Conservation (phyloP, 2,888 invertebrate genomes). For the Ethmia dodecea region DNA sequence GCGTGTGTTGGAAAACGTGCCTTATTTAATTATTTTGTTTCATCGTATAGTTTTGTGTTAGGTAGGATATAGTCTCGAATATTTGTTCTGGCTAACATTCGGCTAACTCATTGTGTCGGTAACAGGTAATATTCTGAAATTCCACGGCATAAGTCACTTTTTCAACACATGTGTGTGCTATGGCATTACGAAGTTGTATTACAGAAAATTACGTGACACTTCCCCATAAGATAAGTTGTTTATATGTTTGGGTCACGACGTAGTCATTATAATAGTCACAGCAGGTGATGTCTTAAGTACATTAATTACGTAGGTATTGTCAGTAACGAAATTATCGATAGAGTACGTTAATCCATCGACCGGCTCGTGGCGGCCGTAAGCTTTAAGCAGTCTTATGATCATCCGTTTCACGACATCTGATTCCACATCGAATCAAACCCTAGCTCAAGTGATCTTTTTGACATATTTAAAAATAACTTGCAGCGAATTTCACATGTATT, state of each 20-base stretch:
- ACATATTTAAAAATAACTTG: conserved; percentile 24
- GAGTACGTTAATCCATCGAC: conserved; percentile 6
- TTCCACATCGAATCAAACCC: conserved; percentile 26
- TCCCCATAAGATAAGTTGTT: conserved; percentile 10
- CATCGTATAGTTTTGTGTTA: not conserved
- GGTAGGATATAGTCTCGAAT: too few relatives aligned
- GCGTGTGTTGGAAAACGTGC: not conserved
- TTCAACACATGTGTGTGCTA: conserved; percentile 2
- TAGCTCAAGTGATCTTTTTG: conserved; percentile 24
- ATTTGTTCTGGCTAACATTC: too few relatives aligned
- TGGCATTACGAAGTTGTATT: conserved; percentile 6
- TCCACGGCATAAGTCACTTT: not conserved
- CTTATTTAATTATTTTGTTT: conserved; percentile 1
- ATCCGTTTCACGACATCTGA: conserved; percentile 14
- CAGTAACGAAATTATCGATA: conserved; percentile 12
- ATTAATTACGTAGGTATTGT: conserved; percentile 13
- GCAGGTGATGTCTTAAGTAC: conserved; percentile 30
- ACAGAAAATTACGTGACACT: conserved; percentile 15
- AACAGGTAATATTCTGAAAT: not conserved
- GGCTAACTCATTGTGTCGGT: too few relatives aligned
- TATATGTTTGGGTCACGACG: conserved; percentile 37
- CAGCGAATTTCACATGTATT: conserved; percentile 29
- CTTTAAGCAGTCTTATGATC: conserved; percentile 28
- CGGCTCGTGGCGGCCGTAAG: conserved; percentile 22
- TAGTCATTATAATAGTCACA: conserved; percentile 41